Base-by-base conservation (phyloP, 2,113 vertebrate genomes). In the Channa maculata region DNA sequence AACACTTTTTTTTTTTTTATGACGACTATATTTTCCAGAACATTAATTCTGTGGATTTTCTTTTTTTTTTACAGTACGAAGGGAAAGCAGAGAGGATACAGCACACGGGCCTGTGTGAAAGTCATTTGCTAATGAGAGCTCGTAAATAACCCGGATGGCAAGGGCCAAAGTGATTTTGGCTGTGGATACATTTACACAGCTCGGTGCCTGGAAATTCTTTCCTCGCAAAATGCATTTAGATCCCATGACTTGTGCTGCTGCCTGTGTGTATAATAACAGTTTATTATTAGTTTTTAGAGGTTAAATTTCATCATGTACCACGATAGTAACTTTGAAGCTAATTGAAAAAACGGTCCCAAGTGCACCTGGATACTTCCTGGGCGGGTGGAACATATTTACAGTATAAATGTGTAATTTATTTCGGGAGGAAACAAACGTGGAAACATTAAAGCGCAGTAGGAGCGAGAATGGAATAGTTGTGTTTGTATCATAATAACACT, bases 61-160 rank as follows among this genome's bases (percentile, higher is more conserved):
- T 24, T 24, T 24, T 24, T 67, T 65, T 79, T 76, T 68, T 74
- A 62, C 65, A 63, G 77, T 71, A 67, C 57, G 55, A 79, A 74
- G 77, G 72, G 77, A 80, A 83, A 82, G 79, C 33, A 3, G 68
- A 65, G 85, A 82, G 63, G 59, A 71, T 53, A 75, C 74, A 55
- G 62, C 65, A 73, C 54, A 76, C 50, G 11, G 85, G 80, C 69
- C 77, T 64, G 79, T 62, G 87, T 89, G 87, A 87, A 90, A 90
- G 84, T 85, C 83, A 89, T 88, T 90, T 88, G 65, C 87, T 92
- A 91, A 91, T 91, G 88, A 89, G 86, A 51, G 75, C 88, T 92
- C 83, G 55, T 92, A 92, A 92, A 92, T 91, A 91, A 89, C 71
- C 72, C 34, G 61, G 36, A 61, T 74, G 79, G 75, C 76, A 75